A percentile compares a stretch with the other conserved stretches of the same genome.
These are phyloP conservation scores for Monarcha castaneiventris DNA, from an alignment of 2,113 vertebrate genomes.

Conservation along the genomic window DNA sequence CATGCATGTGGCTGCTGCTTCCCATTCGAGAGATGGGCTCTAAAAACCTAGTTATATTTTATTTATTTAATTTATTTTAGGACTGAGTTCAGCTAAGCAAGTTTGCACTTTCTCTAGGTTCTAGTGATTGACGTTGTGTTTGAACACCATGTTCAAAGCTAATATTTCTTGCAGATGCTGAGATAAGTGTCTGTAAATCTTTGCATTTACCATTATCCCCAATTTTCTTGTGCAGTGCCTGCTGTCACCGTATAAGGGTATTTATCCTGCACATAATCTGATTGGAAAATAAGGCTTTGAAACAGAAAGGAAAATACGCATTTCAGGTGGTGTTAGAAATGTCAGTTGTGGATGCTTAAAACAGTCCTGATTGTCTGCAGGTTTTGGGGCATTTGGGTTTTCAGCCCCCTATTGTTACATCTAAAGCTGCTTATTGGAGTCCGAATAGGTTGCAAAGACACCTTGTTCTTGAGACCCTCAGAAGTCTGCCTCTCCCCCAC, in stretches of 20 bases:
- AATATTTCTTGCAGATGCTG: conserved; percentile 62
- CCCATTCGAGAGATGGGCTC: background rate
- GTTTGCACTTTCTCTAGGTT: conserved; percentile 29
- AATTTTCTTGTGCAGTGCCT: conserved; percentile 65
- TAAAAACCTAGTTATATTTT: background rate
- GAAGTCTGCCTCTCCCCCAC: conserved; percentile 1
- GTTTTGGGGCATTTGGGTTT: conserved; percentile 53
- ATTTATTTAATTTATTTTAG: conserved; percentile 30
- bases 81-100: background rate
- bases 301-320: conserved; percentile 50
- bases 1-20: background rate
- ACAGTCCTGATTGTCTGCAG: conserved; percentile 53
- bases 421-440: conserved; percentile 59
- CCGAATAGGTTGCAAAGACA: conserved; percentile 35
- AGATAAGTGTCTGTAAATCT: conserved; percentile 69
- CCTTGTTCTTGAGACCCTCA: conserved; percentile 38
- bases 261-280: conserved; percentile 62
- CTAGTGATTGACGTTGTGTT: conserved; percentile 31
- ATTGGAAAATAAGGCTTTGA: conserved; percentile 63
- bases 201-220: conserved; percentile 64
- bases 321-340: conserved; percentile 60
- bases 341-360: conserved; percentile 46
- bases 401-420: conserved; percentile 55
- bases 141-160: conserved; percentile 49
- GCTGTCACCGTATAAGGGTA: conserved; percentile 51